These are phyloP conservation scores for Calameuta pallipes DNA, from an alignment of 2,888 invertebrate species.

Conservation along the genomic window DNA sequence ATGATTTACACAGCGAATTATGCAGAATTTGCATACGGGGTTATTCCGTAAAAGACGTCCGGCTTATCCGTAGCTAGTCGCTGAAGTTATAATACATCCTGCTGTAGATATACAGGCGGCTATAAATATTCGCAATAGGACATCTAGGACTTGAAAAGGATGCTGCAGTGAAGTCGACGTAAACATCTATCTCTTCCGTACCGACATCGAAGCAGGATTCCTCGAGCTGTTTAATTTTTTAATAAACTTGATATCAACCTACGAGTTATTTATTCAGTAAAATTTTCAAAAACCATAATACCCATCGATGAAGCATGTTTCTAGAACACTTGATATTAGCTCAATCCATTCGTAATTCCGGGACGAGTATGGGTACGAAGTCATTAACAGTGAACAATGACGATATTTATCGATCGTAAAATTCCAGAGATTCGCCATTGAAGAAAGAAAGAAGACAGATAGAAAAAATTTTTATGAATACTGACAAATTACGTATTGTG, in stretches of 20 bases:
- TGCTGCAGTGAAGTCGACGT: background rate
- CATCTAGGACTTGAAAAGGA: background rate
- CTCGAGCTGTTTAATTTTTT: background rate
- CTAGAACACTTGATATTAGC: background rate
- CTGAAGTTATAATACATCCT: background rate
- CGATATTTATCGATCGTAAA: background rate
- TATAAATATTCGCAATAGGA: background rate
- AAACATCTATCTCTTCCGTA: background rate
- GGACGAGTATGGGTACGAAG: background rate
- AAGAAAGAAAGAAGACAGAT: background rate
- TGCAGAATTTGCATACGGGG: background rate
- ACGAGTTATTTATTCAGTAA: background rate
- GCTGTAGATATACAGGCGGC: background rate
- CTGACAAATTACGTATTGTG: background rate
- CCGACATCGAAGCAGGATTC: background rate
- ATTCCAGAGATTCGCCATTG: background rate
- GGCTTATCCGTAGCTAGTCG: background rate
- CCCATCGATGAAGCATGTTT: background rate
- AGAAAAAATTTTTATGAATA: background rate
- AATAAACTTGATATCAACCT: background rate
- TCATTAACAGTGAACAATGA: background rate
- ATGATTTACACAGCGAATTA: background rate
- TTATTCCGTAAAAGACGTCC: conserved; percentile 3
- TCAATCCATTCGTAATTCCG: background rate
- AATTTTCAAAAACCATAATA: background rate